Evolutionary conservation across 2,888 invertebrate genomes (phyloP), one percentile per base, ranked within the genome.

Genomic region (Aphrophora alni): DNA sequence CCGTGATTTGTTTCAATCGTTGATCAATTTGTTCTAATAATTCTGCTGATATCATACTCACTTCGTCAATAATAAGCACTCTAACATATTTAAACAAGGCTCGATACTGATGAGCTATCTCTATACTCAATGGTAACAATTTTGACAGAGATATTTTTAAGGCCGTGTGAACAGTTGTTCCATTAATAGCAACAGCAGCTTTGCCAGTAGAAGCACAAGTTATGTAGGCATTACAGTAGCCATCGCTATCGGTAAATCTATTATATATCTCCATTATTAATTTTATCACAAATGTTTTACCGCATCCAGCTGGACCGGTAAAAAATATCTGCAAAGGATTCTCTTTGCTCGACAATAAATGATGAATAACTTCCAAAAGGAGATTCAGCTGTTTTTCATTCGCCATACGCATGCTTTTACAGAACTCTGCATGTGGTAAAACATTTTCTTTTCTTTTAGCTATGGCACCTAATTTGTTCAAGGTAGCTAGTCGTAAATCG

Each of bases 251-350:
- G 69, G 87, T 78, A 81, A 83, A 88, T 38, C 88, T 78, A 80
- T 88, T 89, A 76, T 88, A 88, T 81, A 87, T 88, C 85, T 88
- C 88, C 87, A 88, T 88, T 0, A 89, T 71, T 0, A 87, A 83
- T 85, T 87, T 87, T 10, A 88, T 87, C 14, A 87, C 84, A 77
- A 87, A 88, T 21, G 87, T 85, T 85, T 87, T 87, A 1, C 86
- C 86, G 79, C 84, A 83, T n/a, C 86, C 86, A 81, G 87, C 87
- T 71, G 86, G 86, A 0, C 86, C 86, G 4, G 87, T 87, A 7
- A 87, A 85, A 83, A 86, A 84, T 27, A 84, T 83, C 80, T 83
- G 83, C 17, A 83, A 68, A 83, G 87, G 69, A 26, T 21, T 21
- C 1, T 69, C 69, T 5, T 10, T 26, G 17, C 68, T 12, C 3